Conservation (phyloP, 1,140 invertebrate species). For the Homarus americanus region DNA sequence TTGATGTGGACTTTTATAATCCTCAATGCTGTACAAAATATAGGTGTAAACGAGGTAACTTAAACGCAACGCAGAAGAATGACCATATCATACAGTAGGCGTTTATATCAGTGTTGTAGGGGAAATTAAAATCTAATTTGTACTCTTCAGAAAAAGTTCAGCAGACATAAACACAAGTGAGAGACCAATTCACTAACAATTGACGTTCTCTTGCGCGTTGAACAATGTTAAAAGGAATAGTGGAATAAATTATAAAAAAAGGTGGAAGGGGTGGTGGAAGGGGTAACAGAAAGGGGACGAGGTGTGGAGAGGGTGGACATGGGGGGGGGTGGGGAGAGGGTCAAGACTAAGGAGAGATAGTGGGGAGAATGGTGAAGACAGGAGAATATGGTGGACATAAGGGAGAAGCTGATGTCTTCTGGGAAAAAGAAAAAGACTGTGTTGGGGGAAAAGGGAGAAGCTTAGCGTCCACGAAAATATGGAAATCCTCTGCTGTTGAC, state of each 20-base stretch:
- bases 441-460: too few species aligned
- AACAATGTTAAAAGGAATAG: not conserved
- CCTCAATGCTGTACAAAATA: not conserved
- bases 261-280: not conserved
- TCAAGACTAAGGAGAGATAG: too few species aligned
- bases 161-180: not conserved
- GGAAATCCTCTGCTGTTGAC: too few species aligned
- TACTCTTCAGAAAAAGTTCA: conserved; percentile 43
- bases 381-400: too few species aligned
- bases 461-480: too few species aligned
- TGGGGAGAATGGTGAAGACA: too few species aligned
- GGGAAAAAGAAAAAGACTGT: too few species aligned
- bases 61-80: not conserved
- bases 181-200: not conserved
- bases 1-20: not conserved
- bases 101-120: not conserved
- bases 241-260: not conserved
- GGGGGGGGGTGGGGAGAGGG: too few species aligned
- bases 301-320: not conserved
- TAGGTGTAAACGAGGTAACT: not conserved
- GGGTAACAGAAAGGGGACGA: not conserved
- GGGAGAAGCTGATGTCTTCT: too few species aligned
- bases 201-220: not conserved
- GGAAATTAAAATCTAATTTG: conserved; percentile 57
- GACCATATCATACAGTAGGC: too few species aligned